Percentiles rank a stretch among this genome's conserved stretches.
phyloP scores from a whole-genome alignment of 2,113 vertebrate genomes.

The Oenanthe oenanthe region DNA sequence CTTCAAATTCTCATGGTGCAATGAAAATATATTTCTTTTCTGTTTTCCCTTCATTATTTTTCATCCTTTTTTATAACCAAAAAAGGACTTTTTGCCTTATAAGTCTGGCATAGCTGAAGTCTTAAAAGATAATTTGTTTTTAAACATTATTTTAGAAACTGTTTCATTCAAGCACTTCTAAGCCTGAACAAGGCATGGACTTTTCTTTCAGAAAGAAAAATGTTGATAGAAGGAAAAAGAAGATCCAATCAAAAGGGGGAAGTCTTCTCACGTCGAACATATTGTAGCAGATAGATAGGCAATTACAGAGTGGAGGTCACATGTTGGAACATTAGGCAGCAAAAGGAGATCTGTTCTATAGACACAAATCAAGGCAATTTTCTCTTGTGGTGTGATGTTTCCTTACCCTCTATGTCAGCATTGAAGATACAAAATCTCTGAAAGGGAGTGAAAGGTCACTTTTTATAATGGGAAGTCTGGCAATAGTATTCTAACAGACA shows the following conservation, averaged over 20 bases:
- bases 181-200: neutral
- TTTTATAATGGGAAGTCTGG: conserved; percentile 5
- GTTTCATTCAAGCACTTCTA: neutral
- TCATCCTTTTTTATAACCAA: neutral
- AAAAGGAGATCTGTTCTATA: neutral
- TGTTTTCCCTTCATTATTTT: neutral
- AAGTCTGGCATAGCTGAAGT: neutral
- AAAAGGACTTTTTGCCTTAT: neutral
- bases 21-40: neutral
- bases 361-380: conserved; percentile 7
- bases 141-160: neutral
- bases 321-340: neutral
- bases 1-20: neutral
- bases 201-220: conserved; percentile 8
- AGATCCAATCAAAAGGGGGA: neutral
- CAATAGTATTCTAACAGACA: neutral
- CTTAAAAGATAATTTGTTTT: neutral
- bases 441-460: neutral
- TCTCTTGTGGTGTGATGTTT: neutral
- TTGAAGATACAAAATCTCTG: neutral
- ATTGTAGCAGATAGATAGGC: neutral
- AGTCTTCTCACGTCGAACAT: neutral
- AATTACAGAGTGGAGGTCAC: neutral
- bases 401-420: neutral
- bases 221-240: neutral